phyloP scores from a whole-genome alignment of 2,113 vertebrate genomes.

The Lucifuga dentata region DNA sequence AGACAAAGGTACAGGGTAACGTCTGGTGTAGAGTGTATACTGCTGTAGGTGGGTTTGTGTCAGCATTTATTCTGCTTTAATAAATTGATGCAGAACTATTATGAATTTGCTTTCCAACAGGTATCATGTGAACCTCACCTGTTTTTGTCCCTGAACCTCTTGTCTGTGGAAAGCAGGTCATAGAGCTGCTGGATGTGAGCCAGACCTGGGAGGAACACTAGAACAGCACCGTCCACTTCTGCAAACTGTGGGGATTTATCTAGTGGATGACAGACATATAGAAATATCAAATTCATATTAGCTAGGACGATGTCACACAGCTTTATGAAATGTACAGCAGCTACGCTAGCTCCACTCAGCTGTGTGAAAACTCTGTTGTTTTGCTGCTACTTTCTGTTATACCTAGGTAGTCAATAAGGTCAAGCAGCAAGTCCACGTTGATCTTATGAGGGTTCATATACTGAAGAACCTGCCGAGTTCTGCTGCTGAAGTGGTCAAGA shows the following conservation, averaged over 20 bases:
- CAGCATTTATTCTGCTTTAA: background rate
- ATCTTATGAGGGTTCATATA: conserved; percentile 97
- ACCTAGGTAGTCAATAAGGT: conserved; percentile 92
- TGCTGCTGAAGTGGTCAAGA: conserved; percentile 89
- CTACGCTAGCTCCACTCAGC: no score
- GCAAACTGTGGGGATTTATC: conserved; percentile 92
- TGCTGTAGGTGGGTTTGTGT: no score
- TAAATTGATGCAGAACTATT: background rate
- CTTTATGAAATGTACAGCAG: no score
- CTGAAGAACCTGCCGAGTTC: conserved; percentile 89
- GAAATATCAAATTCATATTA: background rate
- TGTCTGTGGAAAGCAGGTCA: conserved; percentile 91
- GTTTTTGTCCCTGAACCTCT: conserved; percentile 89
- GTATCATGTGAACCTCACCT: conserved; percentile 78
- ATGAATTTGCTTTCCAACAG: background rate
- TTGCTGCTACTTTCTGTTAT: conserved; percentile 24
- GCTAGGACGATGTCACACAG: no score
- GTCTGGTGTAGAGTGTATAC: background rate
- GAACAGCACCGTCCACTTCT: conserved; percentile 88
- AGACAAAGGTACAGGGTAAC: background rate
- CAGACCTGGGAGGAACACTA: conserved; percentile 95
- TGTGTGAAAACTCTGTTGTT: no score
- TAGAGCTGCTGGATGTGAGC: conserved; percentile 96
- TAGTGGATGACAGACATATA: conserved; percentile 57
- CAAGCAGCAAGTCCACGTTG: conserved; percentile 94